Conservation (phyloP, 2,797 vertebrate genomes). For the Helicolenus hilgendorfi region DNA sequence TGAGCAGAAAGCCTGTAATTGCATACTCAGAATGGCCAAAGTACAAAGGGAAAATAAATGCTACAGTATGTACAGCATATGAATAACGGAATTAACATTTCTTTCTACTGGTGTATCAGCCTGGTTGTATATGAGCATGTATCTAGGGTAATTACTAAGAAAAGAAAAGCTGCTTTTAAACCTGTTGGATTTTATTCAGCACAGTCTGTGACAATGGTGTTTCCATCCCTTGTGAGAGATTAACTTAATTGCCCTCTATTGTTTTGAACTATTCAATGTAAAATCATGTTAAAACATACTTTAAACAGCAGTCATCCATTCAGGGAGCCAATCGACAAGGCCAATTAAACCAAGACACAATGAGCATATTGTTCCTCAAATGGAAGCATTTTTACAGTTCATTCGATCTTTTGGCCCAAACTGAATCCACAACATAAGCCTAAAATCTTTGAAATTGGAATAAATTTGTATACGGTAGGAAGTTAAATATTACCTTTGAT, state of each 20-base stretch:
- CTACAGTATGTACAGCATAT: background rate
- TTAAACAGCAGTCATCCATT: background rate
- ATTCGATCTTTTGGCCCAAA: background rate
- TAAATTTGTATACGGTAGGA: background rate
- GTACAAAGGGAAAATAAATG: background rate
- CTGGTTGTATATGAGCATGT: slow-evolving; percentile 17
- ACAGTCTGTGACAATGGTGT: slow-evolving; percentile 2
- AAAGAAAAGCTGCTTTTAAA: slow-evolving; percentile 30
- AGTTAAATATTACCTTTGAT: background rate
- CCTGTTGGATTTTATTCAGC: slow-evolving; percentile 11
- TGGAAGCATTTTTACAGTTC: background rate
- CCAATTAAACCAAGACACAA: background rate
- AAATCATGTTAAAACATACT: slow-evolving; percentile 3
- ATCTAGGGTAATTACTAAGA: slow-evolving; percentile 18
- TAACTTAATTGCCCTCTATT: slow-evolving; percentile 17
- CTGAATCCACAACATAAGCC: background rate
- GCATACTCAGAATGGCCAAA: background rate
- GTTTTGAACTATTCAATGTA: background rate
- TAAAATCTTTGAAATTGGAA: background rate
- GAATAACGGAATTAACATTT: slow-evolving; percentile 29
- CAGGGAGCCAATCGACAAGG: background rate
- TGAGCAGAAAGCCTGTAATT: background rate
- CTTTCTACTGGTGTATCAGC: background rate
- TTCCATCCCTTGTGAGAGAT: slow-evolving; percentile 6
- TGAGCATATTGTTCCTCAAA: background rate